Evolutionary conservation across 2,888 invertebrate genomes (phyloP).

Genomic region (Stegophylla sp.): DNA sequence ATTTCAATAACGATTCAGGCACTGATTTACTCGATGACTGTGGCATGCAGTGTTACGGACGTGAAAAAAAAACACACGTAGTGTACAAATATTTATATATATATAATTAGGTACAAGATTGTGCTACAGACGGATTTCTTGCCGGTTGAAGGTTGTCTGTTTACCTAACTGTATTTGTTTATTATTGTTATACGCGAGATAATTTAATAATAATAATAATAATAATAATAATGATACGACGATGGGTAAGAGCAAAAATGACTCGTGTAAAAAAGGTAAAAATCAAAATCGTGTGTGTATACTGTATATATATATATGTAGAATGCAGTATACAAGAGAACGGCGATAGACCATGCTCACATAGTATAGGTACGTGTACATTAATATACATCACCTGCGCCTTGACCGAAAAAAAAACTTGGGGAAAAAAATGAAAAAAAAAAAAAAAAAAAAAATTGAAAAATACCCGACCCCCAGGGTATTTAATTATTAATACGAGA

Average conservation of each 20-base stretch:
- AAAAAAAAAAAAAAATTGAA: background rate
- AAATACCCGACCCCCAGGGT: constrained; percentile 47
- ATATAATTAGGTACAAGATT: too few relatives aligned
- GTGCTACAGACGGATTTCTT: background rate
- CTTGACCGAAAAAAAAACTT: background rate
- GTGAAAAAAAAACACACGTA: too few relatives aligned
- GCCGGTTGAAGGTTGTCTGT: background rate
- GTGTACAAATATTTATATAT: too few relatives aligned
- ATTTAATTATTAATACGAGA: constrained; percentile 49
- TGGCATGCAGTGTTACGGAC: too few relatives aligned
- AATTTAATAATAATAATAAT: background rate
- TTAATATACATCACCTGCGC: constrained; percentile 55
- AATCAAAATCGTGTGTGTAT: constrained; percentile 25
- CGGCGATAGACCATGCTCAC: too few relatives aligned
- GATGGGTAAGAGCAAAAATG: background rate
- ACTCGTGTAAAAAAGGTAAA: constrained; percentile 35
- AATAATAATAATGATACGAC: background rate
- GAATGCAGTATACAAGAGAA: too few relatives aligned
- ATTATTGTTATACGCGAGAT: background rate
- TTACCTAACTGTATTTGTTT: background rate
- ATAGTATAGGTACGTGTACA: background rate
- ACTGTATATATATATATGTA: too few relatives aligned
- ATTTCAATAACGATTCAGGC: too few relatives aligned
- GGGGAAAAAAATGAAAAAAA: too few relatives aligned
- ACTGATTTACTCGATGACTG: too few relatives aligned